A percentile compares a stretch with the other conserved stretches of the same genome.
Evolutionary conservation across 1,140 invertebrate genomes (phyloP).

Genomic region (Drosophila insularis): DNA sequence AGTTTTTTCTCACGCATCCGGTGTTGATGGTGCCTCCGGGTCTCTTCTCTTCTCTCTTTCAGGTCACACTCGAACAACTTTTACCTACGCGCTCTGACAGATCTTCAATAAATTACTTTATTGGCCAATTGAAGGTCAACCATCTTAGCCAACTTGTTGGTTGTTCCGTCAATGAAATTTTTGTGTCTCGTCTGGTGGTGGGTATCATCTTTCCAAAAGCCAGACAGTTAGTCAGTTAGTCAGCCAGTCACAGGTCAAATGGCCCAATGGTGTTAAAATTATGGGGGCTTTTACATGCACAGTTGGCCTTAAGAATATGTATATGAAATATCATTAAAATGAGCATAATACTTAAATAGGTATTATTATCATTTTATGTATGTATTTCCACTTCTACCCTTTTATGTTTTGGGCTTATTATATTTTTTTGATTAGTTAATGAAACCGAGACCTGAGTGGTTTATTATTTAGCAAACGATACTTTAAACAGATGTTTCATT

Average conservation of each 20-base stretch:
- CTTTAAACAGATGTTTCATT: neutral
- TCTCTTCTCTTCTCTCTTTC: conserved; percentile 10
- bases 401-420: neutral
- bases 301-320: conserved; percentile 63
- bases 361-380: conserved; percentile 45
- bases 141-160: conserved; percentile 54
- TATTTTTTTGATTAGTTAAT: neutral
- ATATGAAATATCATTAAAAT: conserved; percentile 46
- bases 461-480: neutral
- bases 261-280: conserved; percentile 62
- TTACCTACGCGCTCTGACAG: conserved; percentile 59
- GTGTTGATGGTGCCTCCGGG: conserved; percentile 10
- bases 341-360: conserved; percentile 51
- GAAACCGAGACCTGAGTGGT: neutral
- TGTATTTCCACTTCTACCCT: neutral
- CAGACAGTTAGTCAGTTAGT: conserved; percentile 10
- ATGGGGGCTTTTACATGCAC: conserved; percentile 50
- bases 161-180: conserved; percentile 30
- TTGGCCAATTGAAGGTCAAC: conserved; percentile 73
- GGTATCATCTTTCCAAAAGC: conserved; percentile 54
- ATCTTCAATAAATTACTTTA: conserved; percentile 78
- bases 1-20: conserved; percentile 72
- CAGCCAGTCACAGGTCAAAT: conserved; percentile 61
- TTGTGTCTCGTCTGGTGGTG: conserved; percentile 31
- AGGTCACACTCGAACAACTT: conserved; percentile 71